These are phyloP conservation scores for Amphiprion percula DNA, from an alignment of 2,113 vertebrate genomes.

Conservation along the genomic window DNA sequence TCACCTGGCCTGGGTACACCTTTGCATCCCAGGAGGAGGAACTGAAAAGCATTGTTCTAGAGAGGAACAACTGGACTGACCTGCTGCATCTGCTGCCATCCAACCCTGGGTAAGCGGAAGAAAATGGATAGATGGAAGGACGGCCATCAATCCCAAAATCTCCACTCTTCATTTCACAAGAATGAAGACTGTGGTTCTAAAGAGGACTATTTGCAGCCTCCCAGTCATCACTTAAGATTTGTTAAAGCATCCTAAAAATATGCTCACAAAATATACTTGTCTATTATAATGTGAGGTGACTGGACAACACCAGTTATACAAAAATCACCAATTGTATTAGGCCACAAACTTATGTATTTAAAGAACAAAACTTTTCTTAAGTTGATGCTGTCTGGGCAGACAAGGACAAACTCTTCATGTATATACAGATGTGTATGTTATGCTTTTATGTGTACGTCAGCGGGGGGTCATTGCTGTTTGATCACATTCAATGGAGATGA, in stretches of 20 bases:
- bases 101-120: too few relatives aligned
- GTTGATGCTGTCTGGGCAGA: not conserved
- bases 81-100: too few relatives aligned
- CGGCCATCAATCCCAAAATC: too few relatives aligned
- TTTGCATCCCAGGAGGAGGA: too few relatives aligned
- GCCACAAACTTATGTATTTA: not conserved
- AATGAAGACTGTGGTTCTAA: too few relatives aligned
- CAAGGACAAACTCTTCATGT: constrained; percentile 20
- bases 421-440: constrained; percentile 12
- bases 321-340: not conserved
- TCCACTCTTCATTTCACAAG: too few relatives aligned
- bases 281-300: not conserved
- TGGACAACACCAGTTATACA: not conserved
- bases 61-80: too few relatives aligned
- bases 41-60: too few relatives aligned
- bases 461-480: constrained; percentile 57
- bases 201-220: not conserved
- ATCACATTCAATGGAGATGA: constrained; percentile 54
- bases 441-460: constrained; percentile 31
- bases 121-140: too few relatives aligned
- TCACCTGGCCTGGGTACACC: too few relatives aligned
- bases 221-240: not conserved
- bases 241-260: too few relatives aligned
- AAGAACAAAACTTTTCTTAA: not conserved
- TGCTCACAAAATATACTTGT: too few relatives aligned